phyloP scores from a whole-genome alignment of 2,888 invertebrate species.

The Amitus sp. region DNA sequence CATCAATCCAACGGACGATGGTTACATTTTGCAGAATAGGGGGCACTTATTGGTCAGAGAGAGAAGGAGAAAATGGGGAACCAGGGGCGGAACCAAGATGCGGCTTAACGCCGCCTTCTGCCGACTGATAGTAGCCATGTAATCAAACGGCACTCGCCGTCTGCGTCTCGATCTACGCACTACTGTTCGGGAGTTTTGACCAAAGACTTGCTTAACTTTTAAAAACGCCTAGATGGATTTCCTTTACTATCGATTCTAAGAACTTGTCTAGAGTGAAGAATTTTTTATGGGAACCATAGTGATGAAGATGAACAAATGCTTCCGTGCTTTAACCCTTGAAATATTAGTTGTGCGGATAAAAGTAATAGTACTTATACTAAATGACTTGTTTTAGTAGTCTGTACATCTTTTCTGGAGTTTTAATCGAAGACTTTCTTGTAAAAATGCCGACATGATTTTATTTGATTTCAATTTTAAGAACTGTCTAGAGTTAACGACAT shows the following conservation, averaged over 20 bases:
- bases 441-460: too few species aligned
- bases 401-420: constrained; percentile 28
- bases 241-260: too few species aligned
- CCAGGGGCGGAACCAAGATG: constrained; percentile 64
- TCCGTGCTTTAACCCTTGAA: too few species aligned
- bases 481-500: too few species aligned
- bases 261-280: too few species aligned
- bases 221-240: constrained; percentile 19
- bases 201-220: constrained; percentile 15
- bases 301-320: too few species aligned
- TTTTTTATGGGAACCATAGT: too few species aligned
- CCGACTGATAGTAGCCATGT: constrained; percentile 58
- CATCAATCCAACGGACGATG: constrained; percentile 13
- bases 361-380: too few species aligned
- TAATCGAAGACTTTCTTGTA: constrained; percentile 13
- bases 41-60: constrained; percentile 13
- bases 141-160: constrained; percentile 57
- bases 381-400: too few species aligned
- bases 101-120: constrained; percentile 64
- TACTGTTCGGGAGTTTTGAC: constrained; percentile 28
- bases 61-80: constrained; percentile 39
- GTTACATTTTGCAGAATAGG: constrained; percentile 19
- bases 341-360: too few species aligned
- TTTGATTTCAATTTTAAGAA: too few species aligned
- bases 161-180: constrained; percentile 26